Evolutionary conservation across 2,888 invertebrate genomes (phyloP), one percentile per base, ranked within the genome.

Genomic region (Tetragnatha montana): DNA sequence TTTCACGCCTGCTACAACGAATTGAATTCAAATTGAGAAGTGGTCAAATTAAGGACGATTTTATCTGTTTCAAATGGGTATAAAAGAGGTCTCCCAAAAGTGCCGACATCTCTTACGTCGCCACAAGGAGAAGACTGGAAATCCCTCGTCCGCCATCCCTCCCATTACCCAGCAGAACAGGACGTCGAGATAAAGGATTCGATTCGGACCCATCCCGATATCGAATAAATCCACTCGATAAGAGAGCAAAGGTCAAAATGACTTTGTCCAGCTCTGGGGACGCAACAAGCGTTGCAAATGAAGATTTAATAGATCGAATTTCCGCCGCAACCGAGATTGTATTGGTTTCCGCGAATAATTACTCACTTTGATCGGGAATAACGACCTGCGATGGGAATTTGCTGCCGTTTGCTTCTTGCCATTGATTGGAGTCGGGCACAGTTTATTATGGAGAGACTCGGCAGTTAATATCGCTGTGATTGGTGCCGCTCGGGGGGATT

Each of bases 241-340:
- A 81, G 71, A 19, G 47, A 75, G 21, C 51, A 60, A 78, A 51
- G 14, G 10, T 14, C 71, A 2, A 6, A 17, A 19, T 10, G n/a
- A 14, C 49, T 50, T 49, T 70, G 81, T 71, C 81, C 70, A 81
- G 49, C 49, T 49, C 19, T 50, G 22, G 51, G 19, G 19, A 71
- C 8, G 35, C 74, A 82, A 49, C 74, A 82, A 82, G 74, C 82
- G 82, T 60, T 73, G 51, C 60, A 82, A 82, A 82, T 73, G 82
- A 74, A 82, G 82, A 82, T 82, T 73, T 82, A 82, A 82, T 73
- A 60, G 73, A 21, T 60, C 6, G 74, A 82, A 74, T 60, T 82
- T 82, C 74, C 82, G 82, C 35, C 51, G n/a, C 14, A 49, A 14
- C 12, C 50, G 47, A 49, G 8, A n/a, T 35, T 74, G 22, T 35